These are phyloP conservation scores for Muscicapa comitata DNA, from an alignment of 2,797 vertebrate species.

Conservation along the genomic window DNA sequence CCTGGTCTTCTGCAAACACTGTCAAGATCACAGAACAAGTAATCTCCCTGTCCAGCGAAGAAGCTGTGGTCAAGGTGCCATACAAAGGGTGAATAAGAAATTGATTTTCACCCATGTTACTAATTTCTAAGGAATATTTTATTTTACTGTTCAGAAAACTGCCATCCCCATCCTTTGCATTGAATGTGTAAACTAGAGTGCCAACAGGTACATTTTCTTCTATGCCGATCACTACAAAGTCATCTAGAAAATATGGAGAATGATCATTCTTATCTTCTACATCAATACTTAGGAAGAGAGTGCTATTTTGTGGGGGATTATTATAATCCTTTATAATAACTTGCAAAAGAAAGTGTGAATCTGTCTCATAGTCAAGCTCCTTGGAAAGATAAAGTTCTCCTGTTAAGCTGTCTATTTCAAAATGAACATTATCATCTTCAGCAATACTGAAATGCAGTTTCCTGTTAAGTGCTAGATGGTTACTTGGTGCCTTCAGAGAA, in stretches of 20 bases:
- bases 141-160: slow-evolving; percentile 84
- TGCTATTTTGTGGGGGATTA: slow-evolving; percentile 58
- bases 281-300: slow-evolving; percentile 77
- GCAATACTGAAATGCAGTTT: slow-evolving; percentile 77
- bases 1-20: slow-evolving; percentile 83
- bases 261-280: slow-evolving; percentile 90
- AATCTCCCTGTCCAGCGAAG: slow-evolving; percentile 82
- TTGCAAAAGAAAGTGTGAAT: slow-evolving; percentile 79
- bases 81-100: slow-evolving; percentile 83
- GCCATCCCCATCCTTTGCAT: slow-evolving; percentile 87
- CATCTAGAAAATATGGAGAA: slow-evolving; percentile 82
- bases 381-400: slow-evolving; percentile 87
- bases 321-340: slow-evolving; percentile 73
- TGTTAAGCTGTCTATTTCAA: slow-evolving; percentile 79
- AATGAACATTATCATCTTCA: slow-evolving; percentile 77
- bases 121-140: slow-evolving; percentile 78
- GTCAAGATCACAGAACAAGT: slow-evolving; percentile 74
- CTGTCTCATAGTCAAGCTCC: slow-evolving; percentile 87
- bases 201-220: slow-evolving; percentile 82
- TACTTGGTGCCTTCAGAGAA: slow-evolving; percentile 65
- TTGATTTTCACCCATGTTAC: slow-evolving; percentile 55
- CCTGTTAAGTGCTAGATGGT: background rate
- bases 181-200: slow-evolving; percentile 80
- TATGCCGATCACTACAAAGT: slow-evolving; percentile 81
- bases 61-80: slow-evolving; percentile 80